Percentiles rank a stretch among this genome's conserved stretches.
Conservation (phyloP, 2,113 vertebrate genomes). For the Ammodytes marinus region DNA sequence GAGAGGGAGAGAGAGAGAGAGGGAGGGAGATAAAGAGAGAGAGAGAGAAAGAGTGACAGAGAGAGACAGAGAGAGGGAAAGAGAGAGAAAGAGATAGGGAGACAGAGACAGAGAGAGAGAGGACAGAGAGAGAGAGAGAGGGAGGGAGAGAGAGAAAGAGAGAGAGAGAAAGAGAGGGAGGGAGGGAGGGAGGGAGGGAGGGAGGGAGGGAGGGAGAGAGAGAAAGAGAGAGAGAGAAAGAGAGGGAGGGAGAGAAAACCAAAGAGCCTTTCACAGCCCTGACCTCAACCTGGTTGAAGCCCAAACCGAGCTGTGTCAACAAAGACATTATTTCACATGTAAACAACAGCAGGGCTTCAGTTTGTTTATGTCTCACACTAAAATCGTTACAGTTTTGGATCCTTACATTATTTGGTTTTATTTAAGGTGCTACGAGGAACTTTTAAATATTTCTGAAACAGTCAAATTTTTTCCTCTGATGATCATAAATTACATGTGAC, state of each 20-base stretch:
- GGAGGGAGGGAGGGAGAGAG: neutral
- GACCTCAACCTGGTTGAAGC: conserved; percentile 42
- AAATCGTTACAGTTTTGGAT: neutral
- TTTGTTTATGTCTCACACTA: neutral
- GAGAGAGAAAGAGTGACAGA: no score
- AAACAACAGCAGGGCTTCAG: neutral
- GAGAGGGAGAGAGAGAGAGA: no score
- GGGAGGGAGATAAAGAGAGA: no score
- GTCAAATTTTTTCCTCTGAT: no score
- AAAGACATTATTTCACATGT: neutral
- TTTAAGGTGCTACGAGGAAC: neutral
- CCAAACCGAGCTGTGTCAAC: conserved; percentile 6
- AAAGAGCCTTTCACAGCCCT: conserved; percentile 35
- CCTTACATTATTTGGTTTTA: neutral
- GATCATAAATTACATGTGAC: neutral
- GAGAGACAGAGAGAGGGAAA: no score
- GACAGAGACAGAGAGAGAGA: no score
- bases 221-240: no score
- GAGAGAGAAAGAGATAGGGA: no score
- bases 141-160: no score
- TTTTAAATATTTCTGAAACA: neutral
- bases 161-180: neutral
- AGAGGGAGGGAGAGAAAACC: conserved; percentile 2
- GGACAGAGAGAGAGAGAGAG: no score
- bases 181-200: neutral